phyloP scores from a whole-genome alignment of 2,888 invertebrate species.

The Leucozona laternaria region DNA sequence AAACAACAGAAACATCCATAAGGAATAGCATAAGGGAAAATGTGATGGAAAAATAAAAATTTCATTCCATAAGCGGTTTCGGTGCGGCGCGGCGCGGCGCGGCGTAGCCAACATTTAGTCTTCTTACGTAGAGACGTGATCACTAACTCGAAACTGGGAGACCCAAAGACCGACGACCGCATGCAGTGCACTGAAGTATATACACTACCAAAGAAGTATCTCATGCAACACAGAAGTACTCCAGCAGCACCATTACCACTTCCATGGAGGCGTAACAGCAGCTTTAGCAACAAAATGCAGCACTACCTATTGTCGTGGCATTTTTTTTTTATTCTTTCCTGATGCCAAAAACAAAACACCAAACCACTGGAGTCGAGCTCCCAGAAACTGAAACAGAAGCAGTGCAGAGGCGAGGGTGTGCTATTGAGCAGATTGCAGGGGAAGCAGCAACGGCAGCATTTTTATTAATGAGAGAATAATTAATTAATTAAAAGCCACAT shows the following conservation, averaged over 20 bases:
- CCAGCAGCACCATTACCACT: constrained; percentile 49
- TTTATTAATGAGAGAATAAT: constrained; percentile 76
- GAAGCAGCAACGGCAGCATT: constrained; percentile 53
- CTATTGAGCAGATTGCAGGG: constrained; percentile 10
- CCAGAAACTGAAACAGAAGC: neutral
- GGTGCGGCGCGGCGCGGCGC: neutral
- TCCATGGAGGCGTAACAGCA: constrained; percentile 31
- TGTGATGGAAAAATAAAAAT: constrained; percentile 63
- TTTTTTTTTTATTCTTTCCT: constrained; percentile 52
- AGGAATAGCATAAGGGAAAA: constrained; percentile 21
- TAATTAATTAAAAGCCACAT: constrained; percentile 76
- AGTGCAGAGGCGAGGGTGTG: neutral
- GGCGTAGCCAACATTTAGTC: constrained; percentile 50
- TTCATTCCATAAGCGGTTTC: constrained; percentile 70
- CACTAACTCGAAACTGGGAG: constrained; percentile 56
- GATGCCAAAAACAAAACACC: constrained; percentile 64
- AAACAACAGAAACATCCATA: neutral
- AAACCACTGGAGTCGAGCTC: constrained; percentile 14
- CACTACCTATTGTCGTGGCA: constrained; percentile 57
- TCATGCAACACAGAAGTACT: constrained; percentile 72
- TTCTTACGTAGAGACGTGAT: constrained; percentile 67
- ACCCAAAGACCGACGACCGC: constrained; percentile 47
- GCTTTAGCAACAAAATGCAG: neutral
- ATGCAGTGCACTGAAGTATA: constrained; percentile 72
- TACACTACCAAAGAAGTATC: constrained; percentile 68